A percentile compares a stretch with the other conserved stretches of the same genome.
Conservation (phyloP, 2,888 invertebrate species). For the Laspeyria flexula region DNA sequence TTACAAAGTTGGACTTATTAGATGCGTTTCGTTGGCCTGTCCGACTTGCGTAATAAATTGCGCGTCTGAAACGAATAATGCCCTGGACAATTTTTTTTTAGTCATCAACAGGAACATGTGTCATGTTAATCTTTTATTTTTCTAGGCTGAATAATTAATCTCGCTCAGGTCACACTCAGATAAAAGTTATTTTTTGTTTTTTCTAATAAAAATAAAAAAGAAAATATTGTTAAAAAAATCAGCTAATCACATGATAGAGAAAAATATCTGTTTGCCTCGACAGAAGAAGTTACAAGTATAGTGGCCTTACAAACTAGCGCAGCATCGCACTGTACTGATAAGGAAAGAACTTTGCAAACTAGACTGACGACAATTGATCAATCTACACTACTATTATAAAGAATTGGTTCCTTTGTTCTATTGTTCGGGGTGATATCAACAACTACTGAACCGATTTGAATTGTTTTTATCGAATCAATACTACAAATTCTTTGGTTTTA, state of each 20-base stretch:
- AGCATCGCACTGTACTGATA: constrained; percentile 26
- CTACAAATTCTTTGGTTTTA: constrained; percentile 16
- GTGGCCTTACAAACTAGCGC: constrained; percentile 15
- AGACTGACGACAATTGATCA: constrained; percentile 42
- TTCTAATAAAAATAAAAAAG: too few relatives aligned
- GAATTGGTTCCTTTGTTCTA: constrained; percentile 43
- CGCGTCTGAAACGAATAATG: too few relatives aligned
- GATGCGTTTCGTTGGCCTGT: too few relatives aligned
- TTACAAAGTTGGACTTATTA: too few relatives aligned
- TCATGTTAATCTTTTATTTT: too few relatives aligned
- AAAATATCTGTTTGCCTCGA: constrained; percentile 19
- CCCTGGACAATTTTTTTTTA: too few relatives aligned
- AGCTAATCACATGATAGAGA: neutral
- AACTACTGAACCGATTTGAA: constrained; percentile 30
- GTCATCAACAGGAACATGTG: too few relatives aligned
- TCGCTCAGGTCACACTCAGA: too few relatives aligned
- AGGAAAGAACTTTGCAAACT: constrained; percentile 39
- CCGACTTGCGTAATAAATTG: too few relatives aligned
- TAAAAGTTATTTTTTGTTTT: too few relatives aligned
- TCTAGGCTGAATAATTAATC: too few relatives aligned
- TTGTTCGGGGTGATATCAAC: constrained; percentile 38
- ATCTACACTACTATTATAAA: constrained; percentile 29
- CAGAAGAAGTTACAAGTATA: constrained; percentile 22
- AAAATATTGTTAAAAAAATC: neutral
- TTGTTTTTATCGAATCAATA: constrained; percentile 18